phyloP scores from a whole-genome alignment of 2,888 invertebrate genomes.

The Hyalella azteca region DNA sequence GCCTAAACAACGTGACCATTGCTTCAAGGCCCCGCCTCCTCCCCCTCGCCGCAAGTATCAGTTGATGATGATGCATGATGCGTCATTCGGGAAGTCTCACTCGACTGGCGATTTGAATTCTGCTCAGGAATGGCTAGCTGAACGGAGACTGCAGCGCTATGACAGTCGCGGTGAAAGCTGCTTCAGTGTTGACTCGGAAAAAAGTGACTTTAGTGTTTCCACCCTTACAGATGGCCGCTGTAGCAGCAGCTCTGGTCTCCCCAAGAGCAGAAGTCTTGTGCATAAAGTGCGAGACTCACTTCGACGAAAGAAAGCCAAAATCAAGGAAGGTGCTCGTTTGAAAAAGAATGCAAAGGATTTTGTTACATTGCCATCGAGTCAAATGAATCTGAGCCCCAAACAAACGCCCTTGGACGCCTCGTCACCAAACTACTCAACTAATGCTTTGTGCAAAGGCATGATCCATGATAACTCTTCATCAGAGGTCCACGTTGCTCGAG shows the following conservation, averaged over 20 bases:
- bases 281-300: constrained; percentile 32
- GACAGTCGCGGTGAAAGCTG: constrained; percentile 13
- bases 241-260: not conserved
- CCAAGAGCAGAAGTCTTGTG: not conserved
- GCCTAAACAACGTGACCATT: not conserved
- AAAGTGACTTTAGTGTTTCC: not conserved
- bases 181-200: not conserved
- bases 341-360: too few relatives aligned
- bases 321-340: constrained; percentile 4
- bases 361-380: too few relatives aligned
- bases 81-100: constrained; percentile 8
- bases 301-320: constrained; percentile 24
- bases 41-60: not conserved
- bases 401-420: too few relatives aligned
- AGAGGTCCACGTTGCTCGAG: not conserved
- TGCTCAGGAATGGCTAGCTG: not conserved
- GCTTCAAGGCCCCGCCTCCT: not conserved
- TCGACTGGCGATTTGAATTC: constrained; percentile 11
- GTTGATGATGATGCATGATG: not conserved
- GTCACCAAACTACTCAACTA: too few relatives aligned
- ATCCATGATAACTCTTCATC: not conserved
- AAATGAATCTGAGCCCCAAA: too few relatives aligned
- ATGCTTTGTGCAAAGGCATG: too few relatives aligned
- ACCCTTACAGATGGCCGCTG: not conserved
- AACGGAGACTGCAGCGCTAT: not conserved